A percentile compares a stretch with the other conserved stretches of the same genome.
These are phyloP conservation scores for Pangasius mekongensis DNA, from an alignment of 2,797 vertebrate genomes.

Conservation along the genomic window DNA sequence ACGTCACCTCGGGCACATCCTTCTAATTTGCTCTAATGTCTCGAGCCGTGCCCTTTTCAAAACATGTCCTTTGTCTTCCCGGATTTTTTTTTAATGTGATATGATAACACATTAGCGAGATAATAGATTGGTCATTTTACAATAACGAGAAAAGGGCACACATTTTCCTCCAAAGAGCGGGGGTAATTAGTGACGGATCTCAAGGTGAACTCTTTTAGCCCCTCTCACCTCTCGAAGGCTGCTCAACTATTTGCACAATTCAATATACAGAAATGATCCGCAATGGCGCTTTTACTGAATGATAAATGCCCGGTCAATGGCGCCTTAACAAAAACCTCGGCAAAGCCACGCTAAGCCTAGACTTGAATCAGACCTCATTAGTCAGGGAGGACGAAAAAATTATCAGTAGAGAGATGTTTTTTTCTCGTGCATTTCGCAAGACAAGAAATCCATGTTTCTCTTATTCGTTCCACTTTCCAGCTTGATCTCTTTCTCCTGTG, in stretches of 20 bases:
- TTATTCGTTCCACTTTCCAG: slow-evolving; percentile 37
- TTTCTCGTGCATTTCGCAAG: slow-evolving; percentile 73
- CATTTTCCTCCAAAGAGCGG: slow-evolving; percentile 61
- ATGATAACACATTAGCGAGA: slow-evolving; percentile 66
- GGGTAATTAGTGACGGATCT: slow-evolving; percentile 37
- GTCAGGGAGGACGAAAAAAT: slow-evolving; percentile 65
- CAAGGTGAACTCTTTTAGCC: slow-evolving; percentile 37
- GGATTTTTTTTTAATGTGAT: slow-evolving; percentile 55
- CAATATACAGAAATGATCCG: slow-evolving; percentile 39
- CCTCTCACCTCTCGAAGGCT: not conserved
- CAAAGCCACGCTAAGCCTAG: slow-evolving; percentile 34
- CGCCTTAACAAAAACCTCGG: slow-evolving; percentile 44
- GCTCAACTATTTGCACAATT: slow-evolving; percentile 36
- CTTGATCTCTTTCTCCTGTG: slow-evolving; percentile 5
- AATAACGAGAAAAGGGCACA: slow-evolving; percentile 71
- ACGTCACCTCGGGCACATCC: slow-evolving; percentile 19
- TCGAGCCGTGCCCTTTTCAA: slow-evolving; percentile 66
- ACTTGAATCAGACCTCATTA: slow-evolving; percentile 61
- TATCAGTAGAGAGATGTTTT: slow-evolving; percentile 59
- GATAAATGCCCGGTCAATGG: slow-evolving; percentile 54
- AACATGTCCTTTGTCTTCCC: slow-evolving; percentile 62
- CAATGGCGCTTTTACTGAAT: slow-evolving; percentile 34
- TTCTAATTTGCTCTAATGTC: slow-evolving; percentile 39
- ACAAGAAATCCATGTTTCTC: slow-evolving; percentile 75
- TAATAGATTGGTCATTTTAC: slow-evolving; percentile 67